phyloP scores from a whole-genome alignment of 2,113 vertebrate species.

The Gymnobelideus leadbeateri region DNA sequence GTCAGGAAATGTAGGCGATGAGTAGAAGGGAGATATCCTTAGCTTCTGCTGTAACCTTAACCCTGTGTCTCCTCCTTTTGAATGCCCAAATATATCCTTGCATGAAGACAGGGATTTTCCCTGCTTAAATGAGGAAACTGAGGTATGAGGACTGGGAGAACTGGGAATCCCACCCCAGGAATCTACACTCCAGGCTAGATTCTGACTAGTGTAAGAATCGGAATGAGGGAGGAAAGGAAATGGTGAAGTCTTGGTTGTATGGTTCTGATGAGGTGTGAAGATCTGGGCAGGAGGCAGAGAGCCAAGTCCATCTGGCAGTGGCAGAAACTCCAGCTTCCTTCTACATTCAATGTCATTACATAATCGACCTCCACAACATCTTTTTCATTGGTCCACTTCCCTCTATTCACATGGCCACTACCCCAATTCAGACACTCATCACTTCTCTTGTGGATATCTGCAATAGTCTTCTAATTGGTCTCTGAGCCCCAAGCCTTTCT shows the following conservation, averaged over 20 bases:
- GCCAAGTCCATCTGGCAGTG: constrained; percentile 49
- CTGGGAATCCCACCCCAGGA: constrained; percentile 46
- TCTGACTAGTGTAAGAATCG: constrained; percentile 1
- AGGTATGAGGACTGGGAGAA: not conserved
- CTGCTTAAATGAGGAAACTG: constrained; percentile 61
- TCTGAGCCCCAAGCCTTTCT: not conserved
- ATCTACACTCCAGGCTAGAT: constrained; percentile 6
- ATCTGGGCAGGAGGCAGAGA: constrained; percentile 1
- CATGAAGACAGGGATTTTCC: constrained; percentile 48
- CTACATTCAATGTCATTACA: constrained; percentile 24
- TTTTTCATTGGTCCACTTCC: not conserved
- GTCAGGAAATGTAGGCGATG: constrained; percentile 21
- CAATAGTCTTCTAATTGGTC: not conserved
- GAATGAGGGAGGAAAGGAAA: not conserved
- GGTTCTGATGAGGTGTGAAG: constrained; percentile 12
- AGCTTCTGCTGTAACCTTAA: constrained; percentile 66
- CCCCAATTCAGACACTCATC: not conserved
- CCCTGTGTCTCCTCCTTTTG: constrained; percentile 49
- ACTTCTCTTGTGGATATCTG: not conserved
- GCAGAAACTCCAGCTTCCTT: constrained; percentile 39
- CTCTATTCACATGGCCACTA: not conserved
- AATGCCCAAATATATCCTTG: constrained; percentile 60
- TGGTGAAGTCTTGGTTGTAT: constrained; percentile 2
- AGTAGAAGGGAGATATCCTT: constrained; percentile 40
- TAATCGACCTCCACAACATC: not conserved